A percentile compares a stretch with the other conserved stretches of the same genome.
These are phyloP conservation scores for Lacerta bilineata DNA, from an alignment of 2,797 vertebrate genomes.

Conservation along the genomic window DNA sequence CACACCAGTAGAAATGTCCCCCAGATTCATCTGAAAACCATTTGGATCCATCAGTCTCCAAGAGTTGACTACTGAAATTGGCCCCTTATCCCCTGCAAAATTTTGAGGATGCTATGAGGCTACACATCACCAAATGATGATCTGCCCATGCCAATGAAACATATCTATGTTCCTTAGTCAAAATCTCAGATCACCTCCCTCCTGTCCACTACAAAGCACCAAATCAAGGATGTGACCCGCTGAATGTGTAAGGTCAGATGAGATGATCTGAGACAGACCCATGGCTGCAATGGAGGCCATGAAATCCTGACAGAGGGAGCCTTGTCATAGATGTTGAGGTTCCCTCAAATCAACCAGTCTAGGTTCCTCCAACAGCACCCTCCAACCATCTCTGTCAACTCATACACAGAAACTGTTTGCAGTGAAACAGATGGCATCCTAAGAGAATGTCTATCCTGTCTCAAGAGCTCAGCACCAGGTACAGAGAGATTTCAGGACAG, in stretches of 20 bases:
- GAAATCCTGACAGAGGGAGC: neutral
- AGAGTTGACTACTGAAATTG: neutral
- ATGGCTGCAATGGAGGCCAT: neutral
- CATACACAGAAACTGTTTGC: neutral
- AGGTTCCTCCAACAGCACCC: neutral
- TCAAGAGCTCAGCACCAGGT: too few species aligned
- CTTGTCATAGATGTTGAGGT: too few species aligned
- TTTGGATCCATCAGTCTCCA: neutral
- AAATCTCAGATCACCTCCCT: neutral
- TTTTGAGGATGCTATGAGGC: neutral
- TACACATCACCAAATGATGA: neutral
- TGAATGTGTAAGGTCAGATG: neutral
- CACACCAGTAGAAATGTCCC: neutral
- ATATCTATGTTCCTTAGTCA: neutral
- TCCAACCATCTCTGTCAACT: neutral
- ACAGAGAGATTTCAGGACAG: too few species aligned
- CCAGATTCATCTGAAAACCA: neutral
- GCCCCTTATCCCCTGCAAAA: neutral
- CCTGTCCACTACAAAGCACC: neutral
- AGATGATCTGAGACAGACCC: neutral
- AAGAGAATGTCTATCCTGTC: too few species aligned
- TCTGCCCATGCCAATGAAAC: too few species aligned
- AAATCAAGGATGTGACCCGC: neutral
- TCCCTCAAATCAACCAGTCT: too few species aligned
- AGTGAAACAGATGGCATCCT: neutral